Evolutionary conservation across 1,140 invertebrate genomes (phyloP), one percentile per base, ranked within the genome.

Genomic region (Lasioglossum baleicum): DNA sequence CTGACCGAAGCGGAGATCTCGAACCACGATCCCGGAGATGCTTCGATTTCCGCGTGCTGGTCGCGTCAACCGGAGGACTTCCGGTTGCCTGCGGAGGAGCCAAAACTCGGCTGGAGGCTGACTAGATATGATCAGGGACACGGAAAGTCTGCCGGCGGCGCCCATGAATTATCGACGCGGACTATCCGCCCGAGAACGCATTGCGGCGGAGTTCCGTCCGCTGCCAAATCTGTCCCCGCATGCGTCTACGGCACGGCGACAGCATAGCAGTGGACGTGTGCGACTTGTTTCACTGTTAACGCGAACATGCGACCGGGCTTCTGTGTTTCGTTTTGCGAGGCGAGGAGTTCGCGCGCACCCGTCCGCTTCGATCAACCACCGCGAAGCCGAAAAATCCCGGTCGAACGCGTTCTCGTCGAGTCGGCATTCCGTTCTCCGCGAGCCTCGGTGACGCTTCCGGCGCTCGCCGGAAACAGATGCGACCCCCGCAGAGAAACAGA

Each of bases 101-200:
- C 44, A 64, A 69, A 73, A 63, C 80, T 51, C 51, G 11, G 42
- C 64, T 63, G 71, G 56, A 51, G 69, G 70, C 22, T 73, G 44
- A 10, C 44, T 11, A 6, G 31, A 20, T 48, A 48, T 83, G 73
- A 35, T 84, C 65, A 67, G 65, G 66, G 75, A 75, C 40, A 61
- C 73, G 60, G 82, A 69, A 78, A 67, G 71, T 67, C 68, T 48
- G 44, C 63, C 40, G 63, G 48, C 71, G 48, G 44, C 65, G 83
- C 26, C 58, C 86, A 89, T 91, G 89, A 91, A 90, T 91, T 89
- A 90, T 88, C 86, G 86, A 78, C 73, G 44, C 68, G 75, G 84
- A 85, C 73, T 86, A 86, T 89, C 76, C 83, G 56, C 40, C 40
- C 82, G 71, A 67, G 76, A 88, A 90, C 89, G 90, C 90, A 91